These are phyloP conservation scores for Yponomeuta sedellus DNA, from an alignment of 2,888 invertebrate genomes.

Conservation along the genomic window DNA sequence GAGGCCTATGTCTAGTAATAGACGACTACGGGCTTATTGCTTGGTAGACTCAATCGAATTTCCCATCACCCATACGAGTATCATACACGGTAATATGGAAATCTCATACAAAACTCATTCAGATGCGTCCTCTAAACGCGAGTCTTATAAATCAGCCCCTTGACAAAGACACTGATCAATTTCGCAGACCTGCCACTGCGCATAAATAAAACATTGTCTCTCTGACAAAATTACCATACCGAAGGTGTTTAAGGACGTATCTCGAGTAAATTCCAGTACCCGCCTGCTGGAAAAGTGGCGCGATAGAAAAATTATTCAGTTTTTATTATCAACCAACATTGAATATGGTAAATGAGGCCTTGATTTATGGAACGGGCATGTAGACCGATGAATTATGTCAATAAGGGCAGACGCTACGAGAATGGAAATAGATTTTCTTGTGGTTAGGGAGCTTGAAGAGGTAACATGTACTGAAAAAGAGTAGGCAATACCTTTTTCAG, in stretches of 20 bases:
- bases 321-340: neutral
- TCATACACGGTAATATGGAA: neutral
- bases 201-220: constrained; percentile 15
- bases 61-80: too few relatives aligned
- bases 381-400: neutral
- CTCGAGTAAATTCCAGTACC: neutral
- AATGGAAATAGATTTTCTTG: too few relatives aligned
- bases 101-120: neutral
- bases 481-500: too few relatives aligned
- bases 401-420: too few relatives aligned
- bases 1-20: too few relatives aligned
- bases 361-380: neutral
- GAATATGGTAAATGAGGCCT: neutral
- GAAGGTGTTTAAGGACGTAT: neutral
- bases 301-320: neutral
- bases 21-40: too few relatives aligned
- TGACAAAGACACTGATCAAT: constrained; percentile 15
- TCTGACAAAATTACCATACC: constrained; percentile 3
- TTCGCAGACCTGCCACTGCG: constrained; percentile 2
- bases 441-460: too few relatives aligned
- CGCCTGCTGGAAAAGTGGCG: neutral
- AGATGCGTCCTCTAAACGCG: neutral
- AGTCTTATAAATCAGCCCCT: neutral
- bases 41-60: too few relatives aligned
- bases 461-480: too few relatives aligned